Base-by-base conservation (phyloP, 2,888 invertebrate genomes). In the Drosophila prostipennis region DNA sequence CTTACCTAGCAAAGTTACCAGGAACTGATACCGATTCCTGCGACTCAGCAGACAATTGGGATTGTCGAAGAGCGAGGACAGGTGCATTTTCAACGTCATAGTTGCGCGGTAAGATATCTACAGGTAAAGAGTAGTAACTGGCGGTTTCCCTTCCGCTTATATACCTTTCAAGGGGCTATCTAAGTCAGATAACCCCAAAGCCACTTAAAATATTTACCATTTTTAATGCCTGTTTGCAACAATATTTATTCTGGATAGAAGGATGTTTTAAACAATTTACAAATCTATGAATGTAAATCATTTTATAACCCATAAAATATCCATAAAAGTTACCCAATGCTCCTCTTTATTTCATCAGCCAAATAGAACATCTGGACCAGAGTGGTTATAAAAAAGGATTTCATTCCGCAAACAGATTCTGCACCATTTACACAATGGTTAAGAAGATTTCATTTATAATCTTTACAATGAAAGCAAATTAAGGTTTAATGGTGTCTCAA, bases 1-100 rank as follows among this genome's bases (percentile, higher is more conserved):
- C 53, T 72, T 19, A 85, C 88, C 72, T 1, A 84, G 39, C 34
- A 87, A 43, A 0, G 86, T 78, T 2, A 78, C 74, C 32, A 87
- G 37, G n/a, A 83, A 72, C 46, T 85, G 88, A 29, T 58, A 42
- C 2, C 88, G 79, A 63, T 75, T 79, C 42, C 83, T 63, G 51
- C 58, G 53, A 61, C 49, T 74, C 6, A 83, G 51, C 11, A 83
- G 55, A n/a, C 75, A 57, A 16, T 79, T 70, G 6, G 79, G 34
- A 23, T 45, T 52, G 14, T 71, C 48, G 23, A 79, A 68, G 14
- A 72, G n/a, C n/a, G 46, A 40, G 13, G 39, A 10, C 2, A 55
- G 14, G 11, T 32, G 26, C 34, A 43, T 16, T 23, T 40, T 40
- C 6, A 70, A 36, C 56, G 63, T 72, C 80, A 83, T 78, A 48